Percentiles rank a stretch among this genome's conserved stretches.
Conservation (phyloP, 2,888 invertebrate genomes). For the Drosophila dives region DNA sequence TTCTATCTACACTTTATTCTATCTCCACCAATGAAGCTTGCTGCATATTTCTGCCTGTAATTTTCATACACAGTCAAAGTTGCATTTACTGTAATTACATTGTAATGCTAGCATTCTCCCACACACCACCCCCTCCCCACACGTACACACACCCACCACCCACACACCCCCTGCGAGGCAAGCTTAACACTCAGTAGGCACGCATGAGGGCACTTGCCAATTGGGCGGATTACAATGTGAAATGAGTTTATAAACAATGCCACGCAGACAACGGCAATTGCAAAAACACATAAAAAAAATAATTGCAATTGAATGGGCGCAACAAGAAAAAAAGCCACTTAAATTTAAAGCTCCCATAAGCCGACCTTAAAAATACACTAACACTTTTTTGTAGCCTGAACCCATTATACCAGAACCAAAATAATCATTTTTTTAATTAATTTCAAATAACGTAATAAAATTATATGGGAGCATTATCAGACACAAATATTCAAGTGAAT, state of each 20-base stretch:
- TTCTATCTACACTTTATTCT: not conserved
- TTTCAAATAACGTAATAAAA: too few species aligned
- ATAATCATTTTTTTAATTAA: too few species aligned
- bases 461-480: too few species aligned
- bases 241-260: conserved; percentile 79
- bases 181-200: conserved; percentile 60
- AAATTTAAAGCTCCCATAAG: conserved; percentile 6
- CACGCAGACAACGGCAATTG: conserved; percentile 61
- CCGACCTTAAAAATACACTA: not conserved
- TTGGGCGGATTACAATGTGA: conserved; percentile 76
- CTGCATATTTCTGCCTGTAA: conserved; percentile 44
- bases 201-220: conserved; percentile 68
- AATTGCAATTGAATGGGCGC: conserved; percentile 69
- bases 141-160: not conserved
- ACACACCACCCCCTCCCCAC: not conserved
- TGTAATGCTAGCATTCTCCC: conserved; percentile 58
- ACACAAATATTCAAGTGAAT: not conserved
- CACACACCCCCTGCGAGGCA: not conserved
- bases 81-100: conserved; percentile 77
- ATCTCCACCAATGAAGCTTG: conserved; percentile 36
- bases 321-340: conserved; percentile 2
- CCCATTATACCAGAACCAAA: too few species aligned
- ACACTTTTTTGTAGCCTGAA: not conserved
- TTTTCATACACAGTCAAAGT: conserved; percentile 70
- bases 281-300: conserved; percentile 69